Evolutionary conservation across 2,888 invertebrate genomes (phyloP), one percentile per base, ranked within the genome.

Genomic region (Athalia rosae): DNA sequence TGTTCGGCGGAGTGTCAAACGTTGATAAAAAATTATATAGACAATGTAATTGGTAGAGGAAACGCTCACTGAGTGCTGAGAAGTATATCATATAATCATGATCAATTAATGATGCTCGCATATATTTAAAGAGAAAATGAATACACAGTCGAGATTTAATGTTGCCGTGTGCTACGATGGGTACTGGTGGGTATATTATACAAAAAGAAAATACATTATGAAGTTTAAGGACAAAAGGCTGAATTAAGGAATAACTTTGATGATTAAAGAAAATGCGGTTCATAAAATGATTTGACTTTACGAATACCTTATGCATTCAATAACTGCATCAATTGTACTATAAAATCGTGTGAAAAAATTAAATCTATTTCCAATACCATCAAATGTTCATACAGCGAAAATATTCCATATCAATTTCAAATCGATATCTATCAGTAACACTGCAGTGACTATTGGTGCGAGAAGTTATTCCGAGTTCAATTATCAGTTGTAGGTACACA

Each of bases 1-100:
- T 92, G 92, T 79, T 94, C 95, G 3, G 86, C 91, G 0, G 95
- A 95, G 84, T 96, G 95, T 82, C 95, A 95, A 87, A 91, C 90
- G 80, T 87, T 88, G 77, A 90, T 90, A 78, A 86, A 87, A 80
- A 84, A 83, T 79, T 88, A 89, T 76, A 84, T 89, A 15, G 86
- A 88, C 47, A 28, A 28, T 28, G 28, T 28, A 28, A 28, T 28
- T 28, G 28, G 28, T 28, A 28, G 28, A 28, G 89, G 77, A 61
- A 74, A 74, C 74, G 74, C 48, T 74, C 71, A 71, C 71, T 71
- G 56, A 71, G 58, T 58, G 58, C 56, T 71, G 28, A 56, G 45
- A 45, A 56, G 71, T 58, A 71, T 58, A 41, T 41, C 9, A 45
- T 45, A 45, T 50, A 11, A 43, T 58, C 58, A 71, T 56, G 58